Evolutionary conservation across 2,888 invertebrate genomes (phyloP).

Genomic region (Seladonia tumulorum): DNA sequence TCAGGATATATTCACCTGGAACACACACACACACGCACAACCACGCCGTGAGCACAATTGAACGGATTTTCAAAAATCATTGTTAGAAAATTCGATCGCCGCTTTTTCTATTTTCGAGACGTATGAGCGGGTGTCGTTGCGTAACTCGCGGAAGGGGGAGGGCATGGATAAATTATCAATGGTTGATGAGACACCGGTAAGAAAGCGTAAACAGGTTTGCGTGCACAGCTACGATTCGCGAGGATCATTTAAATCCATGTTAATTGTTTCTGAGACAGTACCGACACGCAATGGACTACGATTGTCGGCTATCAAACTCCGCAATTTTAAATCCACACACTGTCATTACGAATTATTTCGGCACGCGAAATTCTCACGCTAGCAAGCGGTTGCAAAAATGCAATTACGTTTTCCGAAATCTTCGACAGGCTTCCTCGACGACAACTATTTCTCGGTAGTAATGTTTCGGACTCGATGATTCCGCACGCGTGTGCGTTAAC

Average conservation of each 20-base stretch:
- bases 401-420: neutral
- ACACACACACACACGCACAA: conserved; percentile 33
- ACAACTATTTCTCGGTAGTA: neutral
- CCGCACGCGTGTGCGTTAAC: neutral
- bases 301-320: conserved; percentile 14
- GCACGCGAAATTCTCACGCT: neutral
- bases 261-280: conserved; percentile 62
- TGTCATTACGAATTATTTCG: neutral
- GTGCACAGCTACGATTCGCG: conserved; percentile 50
- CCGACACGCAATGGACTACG: neutral
- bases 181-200: conserved; percentile 43
- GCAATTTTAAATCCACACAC: conserved; percentile 13
- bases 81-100: neutral
- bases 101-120: neutral
- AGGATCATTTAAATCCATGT: conserved; percentile 50
- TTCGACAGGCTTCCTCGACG: neutral
- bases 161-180: conserved; percentile 36
- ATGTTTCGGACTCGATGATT: neutral
- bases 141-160: conserved; percentile 20
- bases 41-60: neutral
- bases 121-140: neutral
- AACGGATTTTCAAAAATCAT: neutral
- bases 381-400: neutral
- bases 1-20: conserved; percentile 84
- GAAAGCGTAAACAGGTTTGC: conserved; percentile 66